Conservation (phyloP, 2,797 vertebrate genomes). For the Tenualosa ilisha region DNA sequence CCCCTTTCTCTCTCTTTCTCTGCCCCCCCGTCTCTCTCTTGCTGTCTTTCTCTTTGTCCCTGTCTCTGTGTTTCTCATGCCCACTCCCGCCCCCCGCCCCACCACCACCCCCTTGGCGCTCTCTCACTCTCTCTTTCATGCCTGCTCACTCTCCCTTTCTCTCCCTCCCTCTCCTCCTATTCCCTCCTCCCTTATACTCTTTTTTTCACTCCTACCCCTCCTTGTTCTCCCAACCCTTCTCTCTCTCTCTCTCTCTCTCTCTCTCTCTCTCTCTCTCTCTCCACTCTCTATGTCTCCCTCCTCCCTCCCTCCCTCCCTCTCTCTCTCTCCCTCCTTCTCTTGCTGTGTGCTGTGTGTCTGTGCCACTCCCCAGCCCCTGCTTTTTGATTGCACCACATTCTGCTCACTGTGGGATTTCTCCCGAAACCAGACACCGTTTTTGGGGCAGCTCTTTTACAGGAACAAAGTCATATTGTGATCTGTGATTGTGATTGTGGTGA, state of each 20-base stretch:
- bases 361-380: background rate
- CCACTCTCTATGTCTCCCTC: background rate
- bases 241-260: background rate
- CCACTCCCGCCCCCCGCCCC: background rate
- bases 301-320: background rate
- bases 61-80: background rate
- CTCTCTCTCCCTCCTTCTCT: constrained; percentile 45
- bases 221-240: background rate
- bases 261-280: background rate
- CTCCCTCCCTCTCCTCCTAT: background rate
- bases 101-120: background rate
- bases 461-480: background rate
- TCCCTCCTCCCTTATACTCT: background rate
- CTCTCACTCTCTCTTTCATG: background rate
- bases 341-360: background rate
- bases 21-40: background rate
- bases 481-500: background rate
- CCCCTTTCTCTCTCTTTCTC: background rate
- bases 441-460: background rate
- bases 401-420: background rate
- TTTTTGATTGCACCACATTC: constrained; percentile 8
- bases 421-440: background rate
- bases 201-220: background rate
- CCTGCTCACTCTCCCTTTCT: background rate
- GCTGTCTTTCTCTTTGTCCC: background rate